A percentile compares a stretch with the other conserved stretches of the same genome.
These are phyloP conservation scores for Epizoanthus illoricatus DNA, from an alignment of 92 coral and sea anemone species.

Conservation along the genomic window DNA sequence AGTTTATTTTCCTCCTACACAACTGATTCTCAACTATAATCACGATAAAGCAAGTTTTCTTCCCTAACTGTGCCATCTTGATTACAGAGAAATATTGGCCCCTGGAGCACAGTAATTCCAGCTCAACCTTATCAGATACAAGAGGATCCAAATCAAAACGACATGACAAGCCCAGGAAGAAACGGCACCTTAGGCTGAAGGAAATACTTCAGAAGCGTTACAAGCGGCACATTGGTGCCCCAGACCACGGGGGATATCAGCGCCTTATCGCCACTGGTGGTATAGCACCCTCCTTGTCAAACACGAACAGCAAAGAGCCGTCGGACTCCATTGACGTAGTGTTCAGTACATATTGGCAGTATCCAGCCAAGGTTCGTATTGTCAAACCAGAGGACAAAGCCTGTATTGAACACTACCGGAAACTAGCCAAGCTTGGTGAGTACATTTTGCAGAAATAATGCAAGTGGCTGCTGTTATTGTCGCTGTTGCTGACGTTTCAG, in stretches of 20 bases:
- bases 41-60: no score
- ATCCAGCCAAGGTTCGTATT: slow-evolving; percentile 95
- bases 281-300: slow-evolving; percentile 70
- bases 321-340: slow-evolving; percentile 83
- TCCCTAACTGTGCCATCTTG: neutral
- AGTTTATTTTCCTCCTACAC: no score
- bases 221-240: slow-evolving; percentile 87
- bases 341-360: slow-evolving; percentile 95
- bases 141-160: slow-evolving; percentile 2
- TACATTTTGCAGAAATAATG: neutral
- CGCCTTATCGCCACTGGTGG: slow-evolving; percentile 92
- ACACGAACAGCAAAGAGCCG: slow-evolving; percentile 56
- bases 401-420: slow-evolving; percentile 88
- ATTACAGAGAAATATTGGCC: slow-evolving; percentile 29
- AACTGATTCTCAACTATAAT: no score
- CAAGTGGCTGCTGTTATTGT: neutral
- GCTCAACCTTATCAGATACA: neutral
- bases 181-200: neutral
- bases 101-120: slow-evolving; percentile 16
- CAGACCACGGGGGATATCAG: slow-evolving; percentile 98
- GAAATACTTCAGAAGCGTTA: slow-evolving; percentile 11
- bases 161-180: slow-evolving; percentile 7
- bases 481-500: neutral
- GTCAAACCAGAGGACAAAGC: slow-evolving; percentile 86
- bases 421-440: slow-evolving; percentile 81